Evolutionary conservation across 2,888 invertebrate species (phyloP).

Genomic region (Marronus borbonicus): DNA sequence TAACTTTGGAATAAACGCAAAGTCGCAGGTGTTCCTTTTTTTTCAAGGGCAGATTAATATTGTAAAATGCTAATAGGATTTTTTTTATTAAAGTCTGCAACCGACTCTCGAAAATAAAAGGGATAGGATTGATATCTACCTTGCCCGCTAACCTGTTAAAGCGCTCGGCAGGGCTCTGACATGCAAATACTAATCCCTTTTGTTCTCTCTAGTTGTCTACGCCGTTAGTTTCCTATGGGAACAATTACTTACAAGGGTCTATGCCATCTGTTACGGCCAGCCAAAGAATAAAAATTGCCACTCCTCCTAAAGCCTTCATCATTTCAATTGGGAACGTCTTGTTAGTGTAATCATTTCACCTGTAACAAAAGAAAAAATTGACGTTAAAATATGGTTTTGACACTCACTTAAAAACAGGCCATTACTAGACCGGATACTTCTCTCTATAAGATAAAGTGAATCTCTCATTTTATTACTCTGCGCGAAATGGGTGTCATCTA

Average conservation of each 20-base stretch:
- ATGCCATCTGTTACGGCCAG: constrained; percentile 61
- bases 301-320: constrained; percentile 58
- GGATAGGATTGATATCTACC: constrained; percentile 51
- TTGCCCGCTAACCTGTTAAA: constrained; percentile 55
- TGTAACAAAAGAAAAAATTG: constrained; percentile 56
- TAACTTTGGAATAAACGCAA: constrained; percentile 42
- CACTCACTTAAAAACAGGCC: too few relatives aligned
- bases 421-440: too few relatives aligned
- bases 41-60: constrained; percentile 57
- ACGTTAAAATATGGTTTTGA: too few relatives aligned
- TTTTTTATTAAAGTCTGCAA: constrained; percentile 58
- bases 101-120: constrained; percentile 55
- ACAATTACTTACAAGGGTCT: constrained; percentile 65
- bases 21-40: constrained; percentile 53
- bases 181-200: constrained; percentile 62
- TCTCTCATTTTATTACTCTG: too few relatives aligned
- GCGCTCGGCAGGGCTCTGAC: constrained; percentile 57
- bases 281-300: constrained; percentile 58
- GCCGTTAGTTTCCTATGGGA: constrained; percentile 56
- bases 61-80: constrained; percentile 62
- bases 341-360: constrained; percentile 58
- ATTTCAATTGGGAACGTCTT: constrained; percentile 52
- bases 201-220: constrained; percentile 58
- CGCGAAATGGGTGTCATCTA: too few relatives aligned
- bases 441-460: too few relatives aligned